phyloP scores from a whole-genome alignment of 2,113 vertebrate genomes.

The Ictalurus punctatus region DNA sequence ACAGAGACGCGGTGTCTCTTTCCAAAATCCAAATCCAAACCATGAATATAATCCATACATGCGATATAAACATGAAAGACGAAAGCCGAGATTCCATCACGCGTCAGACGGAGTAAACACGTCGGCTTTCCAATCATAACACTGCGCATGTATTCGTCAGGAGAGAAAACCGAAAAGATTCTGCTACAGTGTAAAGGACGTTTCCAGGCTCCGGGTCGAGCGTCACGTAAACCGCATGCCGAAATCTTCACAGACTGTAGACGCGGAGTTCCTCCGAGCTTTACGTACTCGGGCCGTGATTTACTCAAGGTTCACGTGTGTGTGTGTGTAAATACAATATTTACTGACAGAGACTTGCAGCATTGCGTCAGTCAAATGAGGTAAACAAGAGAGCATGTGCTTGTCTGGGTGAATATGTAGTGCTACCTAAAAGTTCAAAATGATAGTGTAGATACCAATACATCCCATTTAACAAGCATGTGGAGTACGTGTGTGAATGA shows the following conservation, averaged over 20 bases:
- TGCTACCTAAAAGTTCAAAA: not conserved
- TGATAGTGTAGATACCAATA: too few species aligned
- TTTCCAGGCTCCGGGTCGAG: not conserved
- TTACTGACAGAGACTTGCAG: not conserved
- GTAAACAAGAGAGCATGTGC: not conserved
- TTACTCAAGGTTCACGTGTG: not conserved
- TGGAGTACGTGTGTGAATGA: not conserved
- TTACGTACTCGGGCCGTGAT: not conserved
- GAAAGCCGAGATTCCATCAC: not conserved
- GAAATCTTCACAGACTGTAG: not conserved
- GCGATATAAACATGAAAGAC: not conserved
- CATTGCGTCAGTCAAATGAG: not conserved
- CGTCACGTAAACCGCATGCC: not conserved
- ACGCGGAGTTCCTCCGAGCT: not conserved
- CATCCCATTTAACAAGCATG: not conserved
- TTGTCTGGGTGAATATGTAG: not conserved
- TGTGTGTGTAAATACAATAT: not conserved
- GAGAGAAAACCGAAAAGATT: not conserved
- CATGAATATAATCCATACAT: constrained; percentile 12
- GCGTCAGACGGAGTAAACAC: not conserved
- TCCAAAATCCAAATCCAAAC: constrained; percentile 23
- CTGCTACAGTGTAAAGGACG: not conserved
- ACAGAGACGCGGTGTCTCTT: constrained; percentile 14
- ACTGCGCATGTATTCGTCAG: not conserved
- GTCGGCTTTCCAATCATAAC: not conserved